A percentile compares a stretch with the other conserved stretches of the same genome.
Evolutionary conservation across 1,140 invertebrate species (phyloP).

Genomic region (Diuraphis noxia): DNA sequence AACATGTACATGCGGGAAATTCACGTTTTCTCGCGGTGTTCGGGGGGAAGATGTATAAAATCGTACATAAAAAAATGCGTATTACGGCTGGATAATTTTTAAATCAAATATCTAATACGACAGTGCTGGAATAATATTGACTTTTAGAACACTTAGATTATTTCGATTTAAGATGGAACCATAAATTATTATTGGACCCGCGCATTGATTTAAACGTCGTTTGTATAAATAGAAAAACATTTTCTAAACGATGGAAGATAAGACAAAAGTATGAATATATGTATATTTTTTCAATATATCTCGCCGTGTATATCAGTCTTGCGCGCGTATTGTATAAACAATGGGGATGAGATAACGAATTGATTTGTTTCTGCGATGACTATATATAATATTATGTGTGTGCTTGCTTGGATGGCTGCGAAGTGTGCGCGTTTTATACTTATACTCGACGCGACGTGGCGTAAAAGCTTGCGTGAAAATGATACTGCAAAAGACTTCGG

Average conservation of each 20-base stretch:
- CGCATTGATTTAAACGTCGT: neutral
- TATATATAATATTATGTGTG: too few relatives aligned
- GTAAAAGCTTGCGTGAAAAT: constrained; percentile 24
- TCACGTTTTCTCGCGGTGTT: too few relatives aligned
- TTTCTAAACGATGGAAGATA: neutral
- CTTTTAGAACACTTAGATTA: too few relatives aligned
- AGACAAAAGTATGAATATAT: neutral
- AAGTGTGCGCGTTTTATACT: neutral
- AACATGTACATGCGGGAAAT: too few relatives aligned
- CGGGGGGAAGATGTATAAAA: too few relatives aligned
- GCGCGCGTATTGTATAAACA: neutral
- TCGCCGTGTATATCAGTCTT: neutral
- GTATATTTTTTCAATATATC: neutral
- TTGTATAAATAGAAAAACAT: neutral
- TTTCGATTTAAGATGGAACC: too few relatives aligned
- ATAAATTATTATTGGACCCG: too few relatives aligned
- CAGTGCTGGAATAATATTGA: too few relatives aligned
- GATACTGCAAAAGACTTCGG: constrained; percentile 21
- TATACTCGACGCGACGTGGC: constrained; percentile 24
- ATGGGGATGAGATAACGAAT: constrained; percentile 23
- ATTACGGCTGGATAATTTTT: too few relatives aligned
- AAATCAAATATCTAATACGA: too few relatives aligned
- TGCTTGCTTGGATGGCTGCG: neutral
- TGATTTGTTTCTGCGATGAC: neutral
- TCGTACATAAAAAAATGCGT: too few relatives aligned